phyloP scores from a whole-genome alignment of 2,888 invertebrate species.

The Brachycybe producta region DNA sequence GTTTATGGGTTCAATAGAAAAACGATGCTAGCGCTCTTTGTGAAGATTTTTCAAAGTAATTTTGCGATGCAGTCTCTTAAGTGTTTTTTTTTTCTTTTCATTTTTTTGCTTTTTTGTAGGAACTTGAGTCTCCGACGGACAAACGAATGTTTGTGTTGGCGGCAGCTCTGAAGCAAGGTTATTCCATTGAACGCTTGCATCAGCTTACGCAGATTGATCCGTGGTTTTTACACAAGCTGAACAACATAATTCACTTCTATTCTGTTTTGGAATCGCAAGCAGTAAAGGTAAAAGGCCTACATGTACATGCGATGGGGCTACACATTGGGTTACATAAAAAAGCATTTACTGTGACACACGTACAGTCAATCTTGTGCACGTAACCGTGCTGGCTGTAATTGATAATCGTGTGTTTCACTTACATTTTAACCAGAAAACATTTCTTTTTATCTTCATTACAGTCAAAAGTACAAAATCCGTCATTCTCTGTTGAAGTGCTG shows the following conservation, averaged over 20 bases:
- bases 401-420: too few relatives aligned
- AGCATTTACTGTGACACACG: too few relatives aligned
- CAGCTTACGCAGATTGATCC: slow-evolving; percentile 88
- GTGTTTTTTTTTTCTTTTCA: neutral
- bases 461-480: slow-evolving; percentile 43
- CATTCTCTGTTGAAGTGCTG: slow-evolving; percentile 50
- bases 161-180: slow-evolving; percentile 72
- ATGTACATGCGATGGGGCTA: too few relatives aligned
- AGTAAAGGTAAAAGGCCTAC: slow-evolving; percentile 21
- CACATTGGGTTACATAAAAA: too few relatives aligned
- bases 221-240: slow-evolving; percentile 93
- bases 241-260: slow-evolving; percentile 70
- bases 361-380: too few relatives aligned
- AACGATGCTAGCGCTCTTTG: too few relatives aligned
- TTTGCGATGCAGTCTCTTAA: too few relatives aligned
- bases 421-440: neutral
- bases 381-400: too few relatives aligned
- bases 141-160: slow-evolving; percentile 93
- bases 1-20: too few relatives aligned
- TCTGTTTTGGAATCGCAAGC: slow-evolving; percentile 45
- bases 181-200: slow-evolving; percentile 70
- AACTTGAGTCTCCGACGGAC: slow-evolving; percentile 85
- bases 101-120: slow-evolving; percentile 33
- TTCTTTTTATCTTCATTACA: too few relatives aligned
- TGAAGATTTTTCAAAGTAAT: too few relatives aligned